Percentiles rank a stretch among this genome's conserved stretches.
These are phyloP conservation scores for Masticophis lateralis DNA, from an alignment of 2,797 vertebrate species.

Conservation along the genomic window DNA sequence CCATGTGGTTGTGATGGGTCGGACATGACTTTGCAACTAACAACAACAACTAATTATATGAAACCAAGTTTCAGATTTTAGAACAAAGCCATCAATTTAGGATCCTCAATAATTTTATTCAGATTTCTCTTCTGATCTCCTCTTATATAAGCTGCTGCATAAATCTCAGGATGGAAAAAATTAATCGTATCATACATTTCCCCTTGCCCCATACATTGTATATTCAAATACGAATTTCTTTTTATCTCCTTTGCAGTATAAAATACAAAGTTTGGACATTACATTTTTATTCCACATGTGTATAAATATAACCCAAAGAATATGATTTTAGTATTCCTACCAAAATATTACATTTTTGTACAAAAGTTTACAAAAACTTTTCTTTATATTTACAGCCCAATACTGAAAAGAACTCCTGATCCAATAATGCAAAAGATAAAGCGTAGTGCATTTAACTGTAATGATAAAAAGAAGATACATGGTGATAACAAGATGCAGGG, in stretches of 20 bases:
- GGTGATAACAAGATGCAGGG: not conserved
- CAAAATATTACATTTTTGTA: conserved; percentile 83
- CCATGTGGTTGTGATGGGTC: too few species aligned
- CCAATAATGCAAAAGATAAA: conserved; percentile 64
- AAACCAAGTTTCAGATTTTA: conserved; percentile 31
- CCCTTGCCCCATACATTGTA: conserved; percentile 60
- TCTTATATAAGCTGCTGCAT: conserved; percentile 54
- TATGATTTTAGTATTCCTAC: conserved; percentile 80
- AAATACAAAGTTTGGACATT: conserved; percentile 80
- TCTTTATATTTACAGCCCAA: conserved; percentile 76
- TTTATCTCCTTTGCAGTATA: conserved; percentile 75
- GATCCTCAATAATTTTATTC: conserved; percentile 60
- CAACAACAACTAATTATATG: not conserved
- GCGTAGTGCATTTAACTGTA: conserved; percentile 58
- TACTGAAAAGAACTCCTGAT: conserved; percentile 65
- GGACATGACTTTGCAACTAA: too few species aligned
- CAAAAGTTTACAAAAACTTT: conserved; percentile 83
- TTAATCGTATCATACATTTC: conserved; percentile 72
- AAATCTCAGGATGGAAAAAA: conserved; percentile 75
- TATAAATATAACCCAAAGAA: conserved; percentile 86
- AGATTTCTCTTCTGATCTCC: conserved; percentile 55
- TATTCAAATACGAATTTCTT: conserved; percentile 77
- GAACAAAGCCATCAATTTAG: conserved; percentile 48
- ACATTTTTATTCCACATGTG: conserved; percentile 81
- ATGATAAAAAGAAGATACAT: not conserved